Conservation (phyloP, 2,797 vertebrate genomes). For the Anniella stebbinsi region DNA sequence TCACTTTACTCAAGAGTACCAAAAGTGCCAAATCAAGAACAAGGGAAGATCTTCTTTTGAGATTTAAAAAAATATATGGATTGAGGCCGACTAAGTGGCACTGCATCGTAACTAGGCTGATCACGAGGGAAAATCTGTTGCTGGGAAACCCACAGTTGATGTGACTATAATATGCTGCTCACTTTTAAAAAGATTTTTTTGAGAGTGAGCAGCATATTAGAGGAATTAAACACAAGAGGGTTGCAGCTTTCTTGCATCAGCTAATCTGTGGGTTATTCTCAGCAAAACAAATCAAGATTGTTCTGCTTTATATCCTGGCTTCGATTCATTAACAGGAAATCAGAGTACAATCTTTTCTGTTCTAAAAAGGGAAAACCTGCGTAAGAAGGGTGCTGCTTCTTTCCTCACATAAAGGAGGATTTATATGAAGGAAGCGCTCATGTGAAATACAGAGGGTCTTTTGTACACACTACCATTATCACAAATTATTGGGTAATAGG, state of each 20-base stretch:
- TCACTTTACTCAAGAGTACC: background rate
- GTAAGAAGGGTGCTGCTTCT: constrained; percentile 63
- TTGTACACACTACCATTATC: background rate
- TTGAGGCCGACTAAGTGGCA: background rate
- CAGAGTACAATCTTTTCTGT: constrained; percentile 33
- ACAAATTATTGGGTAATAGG: constrained; percentile 16
- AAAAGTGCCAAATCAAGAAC: background rate
- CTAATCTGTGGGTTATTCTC: constrained; percentile 23
- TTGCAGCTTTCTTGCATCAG: constrained; percentile 40
- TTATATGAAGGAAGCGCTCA: constrained; percentile 47
- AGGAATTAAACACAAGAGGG: background rate
- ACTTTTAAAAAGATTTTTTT: background rate
- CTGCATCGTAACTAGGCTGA: background rate
- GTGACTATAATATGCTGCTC: constrained; percentile 29
- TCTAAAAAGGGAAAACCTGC: constrained; percentile 67
- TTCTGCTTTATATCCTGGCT: constrained; percentile 50
- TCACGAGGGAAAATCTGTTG: background rate
- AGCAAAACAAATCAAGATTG: background rate
- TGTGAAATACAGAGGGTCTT: constrained; percentile 53
- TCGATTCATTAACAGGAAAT: constrained; percentile 63
- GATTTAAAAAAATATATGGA: background rate
- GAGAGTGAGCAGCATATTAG: too few relatives aligned
- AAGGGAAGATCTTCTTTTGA: background rate
- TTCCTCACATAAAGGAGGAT: constrained; percentile 60
- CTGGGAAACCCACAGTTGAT: background rate